phyloP scores from a whole-genome alignment of 2,113 vertebrate genomes.

The Nycticryphes semicollaris region DNA sequence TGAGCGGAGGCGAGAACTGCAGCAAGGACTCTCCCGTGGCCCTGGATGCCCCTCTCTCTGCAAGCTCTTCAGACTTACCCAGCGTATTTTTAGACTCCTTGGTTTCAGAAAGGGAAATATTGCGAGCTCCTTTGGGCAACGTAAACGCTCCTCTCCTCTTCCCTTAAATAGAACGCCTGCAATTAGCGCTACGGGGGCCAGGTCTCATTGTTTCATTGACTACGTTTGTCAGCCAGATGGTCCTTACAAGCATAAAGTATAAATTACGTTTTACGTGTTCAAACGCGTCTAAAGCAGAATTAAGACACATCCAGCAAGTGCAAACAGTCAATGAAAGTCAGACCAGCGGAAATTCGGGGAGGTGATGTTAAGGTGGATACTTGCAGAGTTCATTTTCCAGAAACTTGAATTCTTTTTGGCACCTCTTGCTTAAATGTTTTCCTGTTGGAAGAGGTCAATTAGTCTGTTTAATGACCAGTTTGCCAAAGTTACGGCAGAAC shows the following conservation, averaged over 20 bases:
- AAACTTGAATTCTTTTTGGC: conserved; percentile 85
- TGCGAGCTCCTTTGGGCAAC: conserved; percentile 89
- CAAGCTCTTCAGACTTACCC: conserved; percentile 83
- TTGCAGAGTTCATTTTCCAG: conserved; percentile 91
- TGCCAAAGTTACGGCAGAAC: background rate
- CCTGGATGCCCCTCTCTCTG: conserved; percentile 76
- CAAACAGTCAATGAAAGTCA: conserved; percentile 73
- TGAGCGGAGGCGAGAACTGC: background rate
- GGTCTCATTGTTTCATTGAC: conserved; percentile 69
- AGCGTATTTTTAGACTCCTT: conserved; percentile 85
- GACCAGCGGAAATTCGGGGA: conserved; percentile 17
- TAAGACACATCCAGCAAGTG: background rate
- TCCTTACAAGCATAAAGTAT: background rate
- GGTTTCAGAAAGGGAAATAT: conserved; percentile 86
- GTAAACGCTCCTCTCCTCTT: conserved; percentile 87
- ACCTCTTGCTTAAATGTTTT: conserved; percentile 92
- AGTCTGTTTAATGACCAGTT: conserved; percentile 49
- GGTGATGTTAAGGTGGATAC: conserved; percentile 80
- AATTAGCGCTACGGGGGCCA: conserved; percentile 70
- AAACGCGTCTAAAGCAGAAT: background rate
- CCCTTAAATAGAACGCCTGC: conserved; percentile 83
- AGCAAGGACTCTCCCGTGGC: conserved; percentile 45
- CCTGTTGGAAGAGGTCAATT: conserved; percentile 87
- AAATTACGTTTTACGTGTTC: background rate
- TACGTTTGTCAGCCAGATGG: background rate